Evolutionary conservation across 23 tunicate genomes (phyloP).

Genomic region (Aplidium turbinatum): DNA sequence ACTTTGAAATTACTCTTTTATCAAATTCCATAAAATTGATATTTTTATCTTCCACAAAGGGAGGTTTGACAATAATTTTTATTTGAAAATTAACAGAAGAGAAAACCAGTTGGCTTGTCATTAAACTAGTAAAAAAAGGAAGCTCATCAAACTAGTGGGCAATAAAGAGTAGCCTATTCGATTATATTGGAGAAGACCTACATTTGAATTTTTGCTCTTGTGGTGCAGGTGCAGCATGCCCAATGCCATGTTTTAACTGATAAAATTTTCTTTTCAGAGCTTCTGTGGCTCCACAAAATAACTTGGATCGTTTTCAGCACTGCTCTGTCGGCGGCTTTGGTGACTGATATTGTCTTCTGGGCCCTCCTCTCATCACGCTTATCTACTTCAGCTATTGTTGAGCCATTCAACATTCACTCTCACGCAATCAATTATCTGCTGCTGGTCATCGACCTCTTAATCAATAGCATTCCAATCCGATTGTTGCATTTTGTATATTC

Average conservation of each 20-base stretch:
- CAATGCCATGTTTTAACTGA: no score
- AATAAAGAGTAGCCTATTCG: not conserved
- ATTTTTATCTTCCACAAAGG: no score
- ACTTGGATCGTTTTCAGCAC: constrained; percentile 51
- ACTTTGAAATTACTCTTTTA: no score
- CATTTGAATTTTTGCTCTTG: no score
- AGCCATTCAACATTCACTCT: constrained; percentile 51
- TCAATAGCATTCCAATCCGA: constrained; percentile 39
- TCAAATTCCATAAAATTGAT: no score
- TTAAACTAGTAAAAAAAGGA: no score
- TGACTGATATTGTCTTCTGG: constrained; percentile 57
- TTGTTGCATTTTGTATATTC: constrained; percentile 62
- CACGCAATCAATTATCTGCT: constrained; percentile 59
- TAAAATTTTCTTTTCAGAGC: constrained; percentile 41
- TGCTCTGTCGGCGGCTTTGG: constrained; percentile 26
- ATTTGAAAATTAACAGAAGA: not conserved
- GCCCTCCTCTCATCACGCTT: constrained; percentile 27
- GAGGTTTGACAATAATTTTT: no score
- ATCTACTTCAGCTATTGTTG: not conserved
- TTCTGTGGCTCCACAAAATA: constrained; percentile 63
- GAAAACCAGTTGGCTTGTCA: not conserved
- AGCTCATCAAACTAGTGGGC: no score
- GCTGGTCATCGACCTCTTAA: constrained; percentile 46
- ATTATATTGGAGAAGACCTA: not conserved
- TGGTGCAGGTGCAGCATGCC: not conserved